Conservation (phyloP, 2,888 invertebrate species). For the Ormyrus nitidulus region DNA sequence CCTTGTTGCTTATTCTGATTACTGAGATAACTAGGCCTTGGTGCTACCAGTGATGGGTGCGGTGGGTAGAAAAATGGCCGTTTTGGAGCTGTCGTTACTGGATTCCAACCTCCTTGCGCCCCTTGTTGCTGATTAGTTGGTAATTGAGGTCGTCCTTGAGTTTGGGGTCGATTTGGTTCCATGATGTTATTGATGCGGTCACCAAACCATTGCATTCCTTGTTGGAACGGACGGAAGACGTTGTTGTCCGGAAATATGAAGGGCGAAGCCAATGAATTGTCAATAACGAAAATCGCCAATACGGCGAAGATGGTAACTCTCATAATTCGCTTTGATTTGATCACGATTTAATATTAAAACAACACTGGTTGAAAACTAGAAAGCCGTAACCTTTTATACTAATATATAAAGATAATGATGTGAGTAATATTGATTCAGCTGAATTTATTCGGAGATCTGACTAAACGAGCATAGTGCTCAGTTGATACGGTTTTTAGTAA, state of each 20-base stretch:
- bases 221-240: neutral
- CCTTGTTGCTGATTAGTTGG: no score
- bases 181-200: neutral
- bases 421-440: neutral
- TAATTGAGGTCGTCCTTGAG: neutral
- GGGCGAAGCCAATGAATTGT: neutral
- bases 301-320: slow-evolving; percentile 4
- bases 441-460: neutral
- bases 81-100: neutral
- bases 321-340: neutral
- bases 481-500: neutral
- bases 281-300: slow-evolving; percentile 1
- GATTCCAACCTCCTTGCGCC: neutral
- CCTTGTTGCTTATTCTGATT: neutral
- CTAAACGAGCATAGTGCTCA: neutral
- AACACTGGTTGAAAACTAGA: neutral
- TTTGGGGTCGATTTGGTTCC: neutral
- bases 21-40: neutral
- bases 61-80: neutral
- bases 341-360: neutral
- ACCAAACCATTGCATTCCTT: neutral
- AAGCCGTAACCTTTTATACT: slow-evolving; percentile 13
- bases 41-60: slow-evolving; percentile 4
- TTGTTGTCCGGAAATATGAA: slow-evolving; percentile 5
- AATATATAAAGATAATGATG: neutral